These are phyloP conservation scores for Axinella damicornis DNA, from an alignment of 37 sponge, comb jelly and placozoan species.

Conservation along the genomic window DNA sequence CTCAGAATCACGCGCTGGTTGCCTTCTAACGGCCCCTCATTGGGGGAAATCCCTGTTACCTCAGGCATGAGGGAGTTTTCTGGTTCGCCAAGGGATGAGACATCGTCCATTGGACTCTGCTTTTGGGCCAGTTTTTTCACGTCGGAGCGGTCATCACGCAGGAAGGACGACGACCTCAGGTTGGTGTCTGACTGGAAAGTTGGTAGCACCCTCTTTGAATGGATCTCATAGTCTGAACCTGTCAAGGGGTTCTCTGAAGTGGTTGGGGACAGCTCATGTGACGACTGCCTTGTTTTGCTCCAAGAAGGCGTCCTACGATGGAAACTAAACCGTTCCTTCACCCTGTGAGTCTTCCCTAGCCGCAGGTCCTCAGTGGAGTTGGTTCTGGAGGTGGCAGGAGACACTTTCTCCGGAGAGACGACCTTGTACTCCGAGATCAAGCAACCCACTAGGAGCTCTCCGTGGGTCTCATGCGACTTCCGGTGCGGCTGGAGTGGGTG, in stretches of 20 bases:
- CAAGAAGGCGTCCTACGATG: conserved; percentile 39
- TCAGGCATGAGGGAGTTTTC: conserved; percentile 35
- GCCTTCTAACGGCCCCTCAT: conserved; percentile 67
- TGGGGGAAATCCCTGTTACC: conserved; percentile 85
- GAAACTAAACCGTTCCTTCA: background rate
- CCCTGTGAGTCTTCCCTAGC: background rate
- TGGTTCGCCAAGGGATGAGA: background rate
- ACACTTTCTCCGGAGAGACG: background rate
- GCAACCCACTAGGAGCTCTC: conserved; percentile 60
- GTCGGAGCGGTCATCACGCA: no score
- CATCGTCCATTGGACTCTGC: no score
- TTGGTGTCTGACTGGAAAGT: background rate
- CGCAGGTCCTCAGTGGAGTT: conserved; percentile 39
- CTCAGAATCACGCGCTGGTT: conserved; percentile 70
- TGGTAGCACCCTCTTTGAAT: background rate
- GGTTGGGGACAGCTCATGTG: background rate
- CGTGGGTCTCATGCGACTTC: conserved; percentile 25
- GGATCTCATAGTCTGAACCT: conserved; percentile 7
- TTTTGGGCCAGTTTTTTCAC: no score
- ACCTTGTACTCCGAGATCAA: conserved; percentile 39
- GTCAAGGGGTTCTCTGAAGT: background rate
- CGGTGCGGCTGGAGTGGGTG: conserved; percentile 58
- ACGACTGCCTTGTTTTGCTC: background rate
- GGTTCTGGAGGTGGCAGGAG: conserved; percentile 8
- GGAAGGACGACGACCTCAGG: background rate